Evolutionary conservation across 2,797 vertebrate species (phyloP), one percentile per base, ranked within the genome.

Genomic region (Macropus fuliginosus): DNA sequence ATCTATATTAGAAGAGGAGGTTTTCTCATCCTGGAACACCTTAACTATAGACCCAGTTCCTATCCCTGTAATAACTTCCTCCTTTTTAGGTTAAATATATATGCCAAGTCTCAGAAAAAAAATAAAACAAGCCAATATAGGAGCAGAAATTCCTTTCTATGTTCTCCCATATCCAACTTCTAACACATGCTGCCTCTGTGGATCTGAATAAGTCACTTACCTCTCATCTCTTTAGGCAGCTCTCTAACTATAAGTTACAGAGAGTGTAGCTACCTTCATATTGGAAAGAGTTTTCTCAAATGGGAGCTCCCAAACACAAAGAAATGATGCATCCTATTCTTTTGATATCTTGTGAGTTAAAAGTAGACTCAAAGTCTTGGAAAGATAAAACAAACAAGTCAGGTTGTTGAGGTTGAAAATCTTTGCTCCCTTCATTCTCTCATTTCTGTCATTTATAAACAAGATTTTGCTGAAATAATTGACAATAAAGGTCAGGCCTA

Each of bases 31-130:
- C 74, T 50, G 9, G 40, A 87, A 3, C 40, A 11, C 21, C 24
- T 87, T 46, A 87, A 11, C 21, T 5, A 21, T 66, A 62, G 59
- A 34, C 16, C 34, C 1, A 74, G 16, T 46, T 13, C 21, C 21
- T 87, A 50, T 27, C 8, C 74, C 21, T 87, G 4, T 4, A 94
- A 81, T 92, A 87, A 74, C 1, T 28, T 62, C 93, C 90, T 91
- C 95, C 3, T 94, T 96, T 93, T 50, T 66, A 91, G 31, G 54
- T 54, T 57, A 95, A 90, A 95, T 8, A 10, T 56, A 2, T 87
- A 52, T 52, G 52, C 6, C 6, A 95, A 92, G 93, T 91, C 3
- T 2, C 56, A 4, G 14, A 66, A 54, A 93, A 14, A 56, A 56
- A 90, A 66, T 2, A 62, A n/a, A 12, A 24, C 56, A 56, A 93